A percentile compares a stretch with the other conserved stretches of the same genome.
These are phyloP conservation scores for Pyrocoelia pectoralis DNA, from an alignment of 2,888 invertebrate genomes.

Conservation along the genomic window DNA sequence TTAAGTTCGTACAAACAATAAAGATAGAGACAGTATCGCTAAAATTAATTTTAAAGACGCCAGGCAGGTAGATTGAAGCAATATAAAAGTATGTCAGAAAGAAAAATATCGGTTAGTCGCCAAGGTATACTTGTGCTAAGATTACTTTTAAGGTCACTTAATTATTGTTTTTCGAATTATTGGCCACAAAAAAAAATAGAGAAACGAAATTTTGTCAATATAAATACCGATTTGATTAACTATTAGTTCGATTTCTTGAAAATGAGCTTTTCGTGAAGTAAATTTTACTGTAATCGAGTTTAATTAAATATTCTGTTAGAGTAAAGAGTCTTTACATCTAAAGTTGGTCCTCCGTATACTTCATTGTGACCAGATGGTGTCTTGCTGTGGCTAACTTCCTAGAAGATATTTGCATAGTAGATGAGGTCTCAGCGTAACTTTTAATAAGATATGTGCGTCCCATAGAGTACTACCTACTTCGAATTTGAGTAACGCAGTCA, in stretches of 20 bases:
- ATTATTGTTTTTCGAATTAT: constrained; percentile 30
- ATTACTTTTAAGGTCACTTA: constrained; percentile 29
- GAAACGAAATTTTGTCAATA: neutral
- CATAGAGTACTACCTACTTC: constrained; percentile 19
- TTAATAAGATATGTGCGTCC: constrained; percentile 36
- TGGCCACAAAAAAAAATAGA: neutral
- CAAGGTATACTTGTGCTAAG: constrained; percentile 38
- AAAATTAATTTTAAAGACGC: constrained; percentile 47
- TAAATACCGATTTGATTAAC: neutral
- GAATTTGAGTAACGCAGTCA: constrained; percentile 25
- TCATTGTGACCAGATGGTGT: constrained; percentile 66
- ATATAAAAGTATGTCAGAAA: constrained; percentile 45
- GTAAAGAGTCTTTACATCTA: constrained; percentile 42
- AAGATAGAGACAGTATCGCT: constrained; percentile 39
- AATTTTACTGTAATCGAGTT: constrained; percentile 29
- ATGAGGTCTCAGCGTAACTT: constrained; percentile 52
- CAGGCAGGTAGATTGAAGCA: constrained; percentile 48
- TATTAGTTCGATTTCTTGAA: neutral
- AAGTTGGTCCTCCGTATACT: constrained; percentile 63
- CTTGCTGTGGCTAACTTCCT: constrained; percentile 56
- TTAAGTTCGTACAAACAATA: constrained; percentile 34
- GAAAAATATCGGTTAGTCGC: constrained; percentile 47
- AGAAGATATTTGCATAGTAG: constrained; percentile 60
- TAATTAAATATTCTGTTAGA: constrained; percentile 51
- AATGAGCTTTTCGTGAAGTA: neutral